Evolutionary conservation across 1,140 invertebrate genomes (phyloP), one percentile per base, ranked within the genome.

Genomic region (Hycleus cichorii): DNA sequence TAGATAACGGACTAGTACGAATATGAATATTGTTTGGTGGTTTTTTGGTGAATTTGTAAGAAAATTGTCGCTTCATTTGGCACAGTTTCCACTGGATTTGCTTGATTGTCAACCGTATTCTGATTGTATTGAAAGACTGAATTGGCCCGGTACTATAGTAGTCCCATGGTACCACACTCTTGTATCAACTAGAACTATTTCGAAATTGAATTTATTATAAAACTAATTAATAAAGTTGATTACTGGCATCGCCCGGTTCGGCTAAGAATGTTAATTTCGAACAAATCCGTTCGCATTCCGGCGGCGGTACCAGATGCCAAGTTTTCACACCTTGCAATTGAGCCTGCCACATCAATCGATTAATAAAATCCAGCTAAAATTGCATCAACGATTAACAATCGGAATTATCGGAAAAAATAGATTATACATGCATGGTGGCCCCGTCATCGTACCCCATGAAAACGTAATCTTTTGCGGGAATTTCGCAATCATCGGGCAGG

Each of bases 81-180:
- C 32, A 32, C 32, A 32, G 4, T 32, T 32, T 32, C 32, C 18
- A 18, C 18, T 18, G 2, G 7, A 32, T 7, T 2, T 32, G 7
- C 32, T 80, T 76, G 18, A 18, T 18, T 18, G 1, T 18, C 18
- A 91, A 62, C 91, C 92, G 73, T 93, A 97, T 73, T 96, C 94
- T 0, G 93, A 95, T 60, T 93, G 92, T 52, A 96, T 83, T 6
- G 91, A 93, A 12, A 96, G 79, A 69, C 91, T 94, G 64, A 95
- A 86, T 64, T 90, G 83, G n/a, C 85, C 82, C 53, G 89, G 86
- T 46, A 89, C 81, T 47, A 95, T 89, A 54, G 78, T 80, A 40
- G 93, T 97, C 38, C 87, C 83, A 76, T 96, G 93, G 74, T 93
- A 96, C 93, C 94, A 97, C 58, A 90, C 82, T 68, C 94, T 84